Base-by-base conservation (phyloP, 2,797 vertebrate genomes). In the Limosa lapponica region DNA sequence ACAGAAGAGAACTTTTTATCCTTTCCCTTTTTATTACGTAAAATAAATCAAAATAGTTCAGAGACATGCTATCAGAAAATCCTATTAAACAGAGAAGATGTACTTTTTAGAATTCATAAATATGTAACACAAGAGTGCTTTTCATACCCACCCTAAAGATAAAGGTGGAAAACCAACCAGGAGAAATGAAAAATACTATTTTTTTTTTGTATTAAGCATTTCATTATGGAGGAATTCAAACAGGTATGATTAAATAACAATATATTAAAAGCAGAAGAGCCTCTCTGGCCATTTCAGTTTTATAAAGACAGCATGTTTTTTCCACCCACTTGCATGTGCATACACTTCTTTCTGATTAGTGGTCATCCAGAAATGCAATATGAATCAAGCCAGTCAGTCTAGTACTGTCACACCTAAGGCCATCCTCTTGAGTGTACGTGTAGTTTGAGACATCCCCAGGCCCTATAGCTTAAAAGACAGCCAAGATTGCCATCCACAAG, bases 41-140 rank as follows among this genome's bases (percentile, higher is more conserved):
- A 95, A 92, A 94, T 78, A 94, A 93, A 82, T 77, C 79, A 92
- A 90, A 94, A 73, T 28, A 84, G 39, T 95, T 93, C 58, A 90
- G 64, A 82, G 61, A 77, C 37, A 57, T 16, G 48, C 24, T 78
- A 87, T 82, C 79, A 88, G 49, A 94, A 96, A 87, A 94, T 78
- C 57, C 80, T 58, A 78, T 72, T 61, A 82, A 82, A 82, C 3
- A 66, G 28, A 72, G 36, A 79, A 85, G 49, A 91, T 17, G 27
- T 58, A 48, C 23, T 32, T 77, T 62, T 62, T 54, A 85, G 58
- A 85, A 87, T 59, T 89, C 58, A 85, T 82, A 77, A 92, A 80
- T 80, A 87, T 7, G 32, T 48, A 90, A 59, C 36, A 54, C 0
- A 30, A n/a, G 1, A 79, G 24, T 73, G 43, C 39, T 94, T 72